Evolutionary conservation across 2,797 vertebrate species (phyloP).

Genomic region (Clarias platycephalus): DNA sequence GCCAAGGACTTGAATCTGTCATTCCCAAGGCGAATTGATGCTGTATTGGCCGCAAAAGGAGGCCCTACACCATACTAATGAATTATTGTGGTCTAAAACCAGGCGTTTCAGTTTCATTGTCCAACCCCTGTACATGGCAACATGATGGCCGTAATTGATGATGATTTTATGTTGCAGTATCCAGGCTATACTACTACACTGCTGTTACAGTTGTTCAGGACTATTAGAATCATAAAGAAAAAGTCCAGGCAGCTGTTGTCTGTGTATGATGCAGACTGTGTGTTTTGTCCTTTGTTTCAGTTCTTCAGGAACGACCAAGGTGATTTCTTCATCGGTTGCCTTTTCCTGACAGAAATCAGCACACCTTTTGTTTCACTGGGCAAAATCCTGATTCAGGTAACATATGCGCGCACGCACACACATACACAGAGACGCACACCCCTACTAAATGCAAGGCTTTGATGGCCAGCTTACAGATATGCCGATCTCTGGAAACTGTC

Average conservation of each 20-base stretch:
- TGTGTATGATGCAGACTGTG: constrained; percentile 25
- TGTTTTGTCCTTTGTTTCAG: constrained; percentile 67
- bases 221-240: too few species aligned
- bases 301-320: constrained; percentile 87
- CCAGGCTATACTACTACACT: neutral
- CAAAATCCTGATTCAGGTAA: constrained; percentile 94
- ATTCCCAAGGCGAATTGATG: too few species aligned
- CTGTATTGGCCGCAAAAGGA: too few species aligned
- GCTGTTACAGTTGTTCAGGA: neutral
- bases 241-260: too few species aligned
- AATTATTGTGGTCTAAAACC: too few species aligned
- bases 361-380: constrained; percentile 95
- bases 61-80: too few species aligned
- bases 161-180: neutral
- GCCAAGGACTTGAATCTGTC: too few species aligned
- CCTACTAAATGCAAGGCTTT: neutral
- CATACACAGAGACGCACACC: neutral
- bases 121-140: too few species aligned
- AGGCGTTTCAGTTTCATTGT: too few species aligned
- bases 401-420: constrained; percentile 36
- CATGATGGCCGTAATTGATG: neutral
- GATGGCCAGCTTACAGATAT: constrained; percentile 19
- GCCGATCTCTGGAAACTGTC: constrained; percentile 4
- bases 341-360: constrained; percentile 95
- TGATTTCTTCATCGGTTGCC: constrained; percentile 95